Evolutionary conservation across 2,113 vertebrate species (phyloP), one percentile per base, ranked within the genome.

Genomic region (Pseudopodoces humilis): DNA sequence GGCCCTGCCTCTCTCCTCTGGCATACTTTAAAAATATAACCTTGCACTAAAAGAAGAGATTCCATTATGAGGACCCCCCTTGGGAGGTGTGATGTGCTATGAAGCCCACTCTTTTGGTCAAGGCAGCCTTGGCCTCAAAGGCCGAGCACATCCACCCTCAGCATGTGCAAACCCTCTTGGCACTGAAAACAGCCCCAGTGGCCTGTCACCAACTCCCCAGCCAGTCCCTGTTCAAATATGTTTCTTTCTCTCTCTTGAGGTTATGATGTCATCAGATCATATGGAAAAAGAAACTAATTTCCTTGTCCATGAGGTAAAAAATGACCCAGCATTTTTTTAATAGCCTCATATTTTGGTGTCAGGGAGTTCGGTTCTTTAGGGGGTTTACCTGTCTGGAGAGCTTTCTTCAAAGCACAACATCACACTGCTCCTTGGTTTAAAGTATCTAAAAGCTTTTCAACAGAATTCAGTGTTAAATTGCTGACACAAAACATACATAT

Each of bases 131-230:
- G 21, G 77, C 50, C 60, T 68, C 2, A 1, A 65, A 81, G 37
- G 60, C 55, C 0, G 1, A 77, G 68, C 28, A 25, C 20, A 39
- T 13, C 15, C 41, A 24, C 13, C 16, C 63, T 88, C 68, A 78
- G 47, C 7, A 2, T 0, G 1, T 0, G 2, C 23, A 60, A 86
- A 83, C 5, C 21, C 74, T 56, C 64, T 59, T 0, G 0, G 59
- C 0, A 10, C 41, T 64, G 55, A 64, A 79, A 43, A 39, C 2
- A 3, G 44, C 43, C 35, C 71, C 30, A 39, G 33, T 22, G 33
- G 53, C 18, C 14, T 43, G 60, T 22, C 58, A 56, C 49, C 67
- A 50, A 19, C 21, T 72, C 35, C 16, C 4, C 24, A 43, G 11
- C 13, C 33, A 62, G 17, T 11, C 0, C 1, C 27, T 10, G 13